Base-by-base conservation (phyloP, 2,113 vertebrate genomes). In the Lichenostomus cassidix region DNA sequence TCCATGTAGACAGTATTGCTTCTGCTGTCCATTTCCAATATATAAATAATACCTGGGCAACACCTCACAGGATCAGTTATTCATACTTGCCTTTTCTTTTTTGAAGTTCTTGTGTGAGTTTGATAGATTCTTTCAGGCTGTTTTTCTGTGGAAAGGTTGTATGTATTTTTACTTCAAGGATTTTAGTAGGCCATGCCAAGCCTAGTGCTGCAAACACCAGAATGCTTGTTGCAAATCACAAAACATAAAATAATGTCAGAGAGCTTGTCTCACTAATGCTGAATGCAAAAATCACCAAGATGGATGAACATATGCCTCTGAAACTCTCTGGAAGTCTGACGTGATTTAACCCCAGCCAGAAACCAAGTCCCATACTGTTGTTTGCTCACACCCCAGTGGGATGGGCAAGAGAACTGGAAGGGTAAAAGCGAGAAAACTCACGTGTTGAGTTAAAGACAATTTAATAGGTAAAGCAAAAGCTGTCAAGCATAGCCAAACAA, bases 381-480 rank as follows among this genome's bases (percentile, higher is more conserved):
- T 49, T 59, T 50, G 11, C 15, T 85, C 11, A 35, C 29, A 52
- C 9, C 14, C 2, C 0, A 0, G 19, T 20, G 13, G 21, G 5
- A 33, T 35, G 11, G 7, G 11, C 49, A 22, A 68, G 44, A 47
- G 15, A 42, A 65, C 3, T 15, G 28, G 31, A 59, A 35, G 13
- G 28, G 16, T 63, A n/a, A 18, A 79, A 64, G 9, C 16, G 39
- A 64, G 15, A 60, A 53, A 83, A 60, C 16, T 25, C 11, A 2
- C 0, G 1, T 5, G 6, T 37, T 64, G 14, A 37, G 5, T 24
- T 59, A 42, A 53, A 76, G 44, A 8, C 0, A 59, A 4, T 42
- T 64, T 33, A 70, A 70, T 22, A 53, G 17, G 15, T 47, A 69
- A 77, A 53, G 27, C 19, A 53, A 71, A 86, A 67, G 8, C 39